These are phyloP conservation scores for Empidonax alnorum DNA, from an alignment of 2,113 vertebrate species.

Conservation along the genomic window DNA sequence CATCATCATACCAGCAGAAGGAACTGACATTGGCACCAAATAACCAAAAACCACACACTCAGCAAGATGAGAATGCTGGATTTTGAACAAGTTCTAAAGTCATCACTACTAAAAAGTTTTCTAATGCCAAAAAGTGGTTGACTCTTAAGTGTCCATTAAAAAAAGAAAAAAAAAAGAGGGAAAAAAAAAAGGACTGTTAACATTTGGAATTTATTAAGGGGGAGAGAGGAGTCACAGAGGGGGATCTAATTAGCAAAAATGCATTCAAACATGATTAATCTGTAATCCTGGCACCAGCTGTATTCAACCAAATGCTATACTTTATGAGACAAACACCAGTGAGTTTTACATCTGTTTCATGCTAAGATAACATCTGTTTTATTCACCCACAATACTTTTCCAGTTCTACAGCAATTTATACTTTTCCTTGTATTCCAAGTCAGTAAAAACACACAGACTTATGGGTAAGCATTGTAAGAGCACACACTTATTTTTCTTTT, in stretches of 20 bases:
- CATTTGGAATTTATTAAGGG: slow-evolving; percentile 52
- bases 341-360: slow-evolving; percentile 80
- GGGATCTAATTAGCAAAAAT: slow-evolving; percentile 76
- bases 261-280: slow-evolving; percentile 83
- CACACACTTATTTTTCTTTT: neutral
- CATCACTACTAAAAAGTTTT: neutral
- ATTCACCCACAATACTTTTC: slow-evolving; percentile 58
- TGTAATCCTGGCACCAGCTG: slow-evolving; percentile 80
- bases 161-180: no score
- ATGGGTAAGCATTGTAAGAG: neutral
- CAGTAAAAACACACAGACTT: slow-evolving; percentile 2
- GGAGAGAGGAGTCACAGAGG: slow-evolving; percentile 51
- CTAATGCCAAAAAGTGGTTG: neutral
- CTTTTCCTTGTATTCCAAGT: slow-evolving; percentile 46
- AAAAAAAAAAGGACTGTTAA: neutral
- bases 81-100: neutral
- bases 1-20: neutral
- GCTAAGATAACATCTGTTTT: slow-evolving; percentile 81
- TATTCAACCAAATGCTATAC: slow-evolving; percentile 76
- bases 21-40: neutral
- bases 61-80: neutral
- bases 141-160: neutral
- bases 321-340: slow-evolving; percentile 78
- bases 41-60: neutral
- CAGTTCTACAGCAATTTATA: slow-evolving; percentile 71